Base-by-base conservation (phyloP, 2,113 vertebrate species). In the Ifrita kowaldi region DNA sequence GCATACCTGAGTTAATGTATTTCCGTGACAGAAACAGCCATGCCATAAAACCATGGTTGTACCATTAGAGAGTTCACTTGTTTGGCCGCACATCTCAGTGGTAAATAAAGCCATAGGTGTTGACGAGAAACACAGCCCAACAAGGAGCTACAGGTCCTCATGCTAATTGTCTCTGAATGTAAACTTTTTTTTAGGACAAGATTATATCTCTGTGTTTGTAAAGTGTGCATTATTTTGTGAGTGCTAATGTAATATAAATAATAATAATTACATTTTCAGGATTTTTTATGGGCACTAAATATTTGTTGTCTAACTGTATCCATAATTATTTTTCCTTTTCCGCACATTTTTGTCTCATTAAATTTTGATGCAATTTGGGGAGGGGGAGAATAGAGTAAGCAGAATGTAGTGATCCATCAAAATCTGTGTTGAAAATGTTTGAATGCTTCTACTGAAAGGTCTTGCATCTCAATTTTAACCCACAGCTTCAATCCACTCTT, bases 391-490 rank as follows among this genome's bases (percentile, higher is more conserved):
- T 17, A 75, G 28, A 73, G n/a, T 22, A 90, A 94, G 78, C 30
- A 33, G 42, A 83, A 77, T 63, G 47, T 64, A 55, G 71, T 68
- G 78, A 86, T 47, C 42, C 35, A 42, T 78, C 41, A 71, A 71
- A 91, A 86, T 49, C 83, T n/a, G 5, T 32, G 23, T 57, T 79
- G 71, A 80, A 93, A 96, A 68, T 67, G 47, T 93, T 94, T 78
- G 16, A 46, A 8, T 92, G 56, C 83, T 90, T 90, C 76, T 47
- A 6, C 75, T 68, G 69, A 93, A 93, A 89, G 56, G 37, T 93
- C 47, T 93, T 52, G 49, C 47, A 89, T 79, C 64, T 90, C 73
- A 53, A 41, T 89, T 90, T 93, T 89, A 94, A 94, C 53, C 37
- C 69, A 78, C 73, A 87, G 49, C 57, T 85, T 89, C 85, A 87